These are phyloP conservation scores for Pseudococcus longispinus DNA, from an alignment of 2,888 invertebrate species.

Conservation along the genomic window DNA sequence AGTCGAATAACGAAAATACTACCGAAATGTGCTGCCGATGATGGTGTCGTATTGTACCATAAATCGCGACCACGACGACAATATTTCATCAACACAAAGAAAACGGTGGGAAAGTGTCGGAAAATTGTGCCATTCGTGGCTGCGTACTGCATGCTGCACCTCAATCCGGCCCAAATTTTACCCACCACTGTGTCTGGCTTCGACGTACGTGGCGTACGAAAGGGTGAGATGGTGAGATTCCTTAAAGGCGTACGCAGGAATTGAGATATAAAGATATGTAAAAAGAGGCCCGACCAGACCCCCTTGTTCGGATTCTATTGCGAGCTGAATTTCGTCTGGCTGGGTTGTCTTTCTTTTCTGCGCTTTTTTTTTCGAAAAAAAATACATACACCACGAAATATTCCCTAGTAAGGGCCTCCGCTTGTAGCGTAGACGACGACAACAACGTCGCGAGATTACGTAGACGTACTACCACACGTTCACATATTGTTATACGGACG, in stretches of 20 bases:
- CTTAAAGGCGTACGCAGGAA: background rate
- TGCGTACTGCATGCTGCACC: too few species aligned
- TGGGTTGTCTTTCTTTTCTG: background rate
- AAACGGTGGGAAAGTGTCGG: background rate
- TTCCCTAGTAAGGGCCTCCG: slow-evolving; percentile 43
- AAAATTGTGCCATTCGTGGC: background rate
- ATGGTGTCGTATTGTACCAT: background rate
- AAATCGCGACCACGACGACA: background rate
- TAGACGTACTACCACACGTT: slow-evolving; percentile 38
- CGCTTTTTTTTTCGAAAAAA: background rate
- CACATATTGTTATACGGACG: slow-evolving; percentile 41
- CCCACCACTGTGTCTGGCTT: background rate
- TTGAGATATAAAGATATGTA: background rate
- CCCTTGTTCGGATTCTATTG: too few species aligned
- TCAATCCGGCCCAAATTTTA: too few species aligned
- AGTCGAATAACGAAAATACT: background rate
- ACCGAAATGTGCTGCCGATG: background rate
- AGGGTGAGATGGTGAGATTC: background rate
- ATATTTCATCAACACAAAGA: background rate
- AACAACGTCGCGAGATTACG: slow-evolving; percentile 44
- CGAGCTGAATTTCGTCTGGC: background rate
- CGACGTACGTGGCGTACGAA: background rate
- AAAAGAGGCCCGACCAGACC: background rate
- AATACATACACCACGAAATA: background rate
- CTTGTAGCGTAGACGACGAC: slow-evolving; percentile 30